These are phyloP conservation scores for Chaitophorus viminalis DNA, from an alignment of 2,888 invertebrate species.

Conservation along the genomic window DNA sequence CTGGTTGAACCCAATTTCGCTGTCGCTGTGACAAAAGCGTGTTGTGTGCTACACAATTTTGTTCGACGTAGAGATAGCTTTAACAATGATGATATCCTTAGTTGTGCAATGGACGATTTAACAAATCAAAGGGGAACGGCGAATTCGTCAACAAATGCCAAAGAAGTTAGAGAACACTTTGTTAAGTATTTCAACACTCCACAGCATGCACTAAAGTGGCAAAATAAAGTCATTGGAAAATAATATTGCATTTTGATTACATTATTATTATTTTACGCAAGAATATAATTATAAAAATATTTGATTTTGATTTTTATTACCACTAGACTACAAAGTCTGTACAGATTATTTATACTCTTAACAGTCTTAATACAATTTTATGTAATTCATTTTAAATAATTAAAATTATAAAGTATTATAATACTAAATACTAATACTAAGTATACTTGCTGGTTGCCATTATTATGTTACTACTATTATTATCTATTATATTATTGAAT, in stretches of 20 bases:
- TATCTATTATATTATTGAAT: constrained; percentile 5
- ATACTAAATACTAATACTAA: too few species aligned
- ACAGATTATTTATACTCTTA: constrained; percentile 12
- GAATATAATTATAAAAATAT: constrained; percentile 10
- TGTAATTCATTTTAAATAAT: constrained; percentile 6
- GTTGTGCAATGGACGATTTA: constrained; percentile 4
- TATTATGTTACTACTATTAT: constrained; percentile 16
- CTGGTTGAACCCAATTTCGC: constrained; percentile 13
- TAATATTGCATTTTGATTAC: background rate
- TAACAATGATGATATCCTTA: constrained; percentile 12
- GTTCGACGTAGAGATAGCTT: background rate
- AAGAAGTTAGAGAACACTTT: constrained; percentile 5
- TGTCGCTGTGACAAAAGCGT: constrained; percentile 16
- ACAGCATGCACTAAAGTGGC: background rate
- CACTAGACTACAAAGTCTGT: background rate
- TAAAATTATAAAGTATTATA: constrained; percentile 5
- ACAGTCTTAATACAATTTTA: background rate
- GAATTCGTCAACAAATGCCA: background rate
- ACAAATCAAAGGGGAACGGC: background rate
- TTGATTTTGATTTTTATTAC: background rate
- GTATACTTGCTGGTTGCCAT: background rate
- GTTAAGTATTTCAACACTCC: constrained; percentile 7
- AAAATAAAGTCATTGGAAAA: constrained; percentile 11
- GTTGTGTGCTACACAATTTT: background rate
- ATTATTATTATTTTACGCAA: constrained; percentile 9